Conservation (phyloP, 2,113 vertebrate genomes). For the Pluvianellus socialis region DNA sequence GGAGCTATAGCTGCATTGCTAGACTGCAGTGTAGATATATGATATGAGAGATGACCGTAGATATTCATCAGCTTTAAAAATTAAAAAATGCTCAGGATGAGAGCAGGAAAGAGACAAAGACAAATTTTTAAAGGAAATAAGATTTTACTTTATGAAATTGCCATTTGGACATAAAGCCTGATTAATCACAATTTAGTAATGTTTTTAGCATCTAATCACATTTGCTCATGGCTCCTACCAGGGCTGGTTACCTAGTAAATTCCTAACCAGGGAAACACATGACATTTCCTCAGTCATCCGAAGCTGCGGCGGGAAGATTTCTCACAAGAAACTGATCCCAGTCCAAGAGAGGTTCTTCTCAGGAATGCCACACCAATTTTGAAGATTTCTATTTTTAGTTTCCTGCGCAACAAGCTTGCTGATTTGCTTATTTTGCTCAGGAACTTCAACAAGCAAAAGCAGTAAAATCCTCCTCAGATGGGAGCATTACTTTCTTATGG, state of each 20-base stretch:
- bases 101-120: slow-evolving; percentile 25
- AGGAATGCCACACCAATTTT: background rate
- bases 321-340: background rate
- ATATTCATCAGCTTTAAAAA: slow-evolving; percentile 33
- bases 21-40: background rate
- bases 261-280: background rate
- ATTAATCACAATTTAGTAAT: slow-evolving; percentile 1
- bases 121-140: slow-evolving; percentile 35
- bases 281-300: background rate
- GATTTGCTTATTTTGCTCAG: background rate
- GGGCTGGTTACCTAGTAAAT: background rate
- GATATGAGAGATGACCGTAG: background rate
- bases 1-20: background rate
- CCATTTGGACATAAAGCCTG: background rate
- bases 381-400: background rate
- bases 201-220: slow-evolving; percentile 13
- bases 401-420: background rate
- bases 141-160: slow-evolving; percentile 42
- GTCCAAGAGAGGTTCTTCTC: background rate
- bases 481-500: background rate
- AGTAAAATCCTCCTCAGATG: background rate
- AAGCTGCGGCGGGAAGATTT: background rate
- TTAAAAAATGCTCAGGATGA: background rate
- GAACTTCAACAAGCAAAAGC: background rate
- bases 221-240: background rate